These are phyloP conservation scores for Leucoptera coffeella DNA, from an alignment of 2,888 invertebrate species.

Conservation along the genomic window DNA sequence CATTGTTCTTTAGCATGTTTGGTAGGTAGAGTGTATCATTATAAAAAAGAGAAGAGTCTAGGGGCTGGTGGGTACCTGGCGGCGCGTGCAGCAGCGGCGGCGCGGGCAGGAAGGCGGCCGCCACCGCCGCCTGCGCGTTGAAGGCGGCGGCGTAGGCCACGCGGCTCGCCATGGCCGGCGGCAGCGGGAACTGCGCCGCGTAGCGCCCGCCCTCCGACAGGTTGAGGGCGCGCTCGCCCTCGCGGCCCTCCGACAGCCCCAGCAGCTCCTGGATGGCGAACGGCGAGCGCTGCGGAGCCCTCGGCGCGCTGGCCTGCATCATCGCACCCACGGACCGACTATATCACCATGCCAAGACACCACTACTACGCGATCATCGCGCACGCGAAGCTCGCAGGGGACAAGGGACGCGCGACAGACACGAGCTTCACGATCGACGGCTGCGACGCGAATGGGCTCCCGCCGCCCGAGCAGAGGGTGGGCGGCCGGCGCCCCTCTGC, in stretches of 20 bases:
- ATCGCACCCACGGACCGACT: no score
- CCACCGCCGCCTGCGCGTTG: conserved; percentile 88
- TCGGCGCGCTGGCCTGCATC: conserved; percentile 49
- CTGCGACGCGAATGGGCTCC: conserved; percentile 8
- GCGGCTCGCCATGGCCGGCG: conserved; percentile 67
- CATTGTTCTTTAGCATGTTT: no score
- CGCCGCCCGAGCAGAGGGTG: conserved; percentile 11
- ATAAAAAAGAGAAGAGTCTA: no score
- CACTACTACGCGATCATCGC: no score
- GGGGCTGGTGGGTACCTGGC: conserved; percentile 21
- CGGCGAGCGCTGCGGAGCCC: conserved; percentile 76
- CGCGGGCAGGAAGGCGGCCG: conserved; percentile 77
- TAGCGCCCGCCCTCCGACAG: conserved; percentile 42
- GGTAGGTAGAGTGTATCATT: not conserved
- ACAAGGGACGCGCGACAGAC: conserved; percentile 4
- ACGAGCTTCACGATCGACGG: conserved; percentile 12
- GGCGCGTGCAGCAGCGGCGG: conserved; percentile 46
- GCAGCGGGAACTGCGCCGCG: conserved; percentile 59
- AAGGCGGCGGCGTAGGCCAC: conserved; percentile 91
- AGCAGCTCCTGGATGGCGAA: conserved; percentile 87
- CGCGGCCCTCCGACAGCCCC: conserved; percentile 60
- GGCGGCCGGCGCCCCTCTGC: conserved; percentile 14
- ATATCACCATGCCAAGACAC: no score
- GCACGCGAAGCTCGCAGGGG: no score
- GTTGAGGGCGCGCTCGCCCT: conserved; percentile 39